These are phyloP conservation scores for Platerodrilus igneus DNA, from an alignment of 2,888 invertebrate genomes.

Conservation along the genomic window DNA sequence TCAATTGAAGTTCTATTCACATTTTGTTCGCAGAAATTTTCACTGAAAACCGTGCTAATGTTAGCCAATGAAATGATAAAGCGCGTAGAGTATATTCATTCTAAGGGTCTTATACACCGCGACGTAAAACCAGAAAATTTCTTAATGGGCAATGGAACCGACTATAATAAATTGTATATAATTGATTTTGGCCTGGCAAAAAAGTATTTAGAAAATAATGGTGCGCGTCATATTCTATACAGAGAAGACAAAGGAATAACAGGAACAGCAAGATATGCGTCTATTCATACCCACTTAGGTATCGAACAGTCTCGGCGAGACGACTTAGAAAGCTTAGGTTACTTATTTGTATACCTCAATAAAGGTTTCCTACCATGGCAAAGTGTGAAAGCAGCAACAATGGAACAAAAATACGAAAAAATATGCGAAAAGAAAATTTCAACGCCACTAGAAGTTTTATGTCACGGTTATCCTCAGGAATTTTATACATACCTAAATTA, in stretches of 20 bases:
- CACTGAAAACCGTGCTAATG: conserved; percentile 99
- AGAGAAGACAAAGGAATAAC: conserved; percentile 95
- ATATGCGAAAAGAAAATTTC: conserved; percentile 99
- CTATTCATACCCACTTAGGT: conserved; percentile 98
- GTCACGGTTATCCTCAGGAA: conserved; percentile 97
- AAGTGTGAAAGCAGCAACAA: conserved; percentile 93
- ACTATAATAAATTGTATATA: conserved; percentile 96
- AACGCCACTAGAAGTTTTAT: conserved; percentile 94
- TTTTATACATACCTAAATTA: conserved; percentile 99
- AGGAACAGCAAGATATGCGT: conserved; percentile 94
- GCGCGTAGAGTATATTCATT: conserved; percentile 95
- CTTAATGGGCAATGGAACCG: conserved; percentile 96
- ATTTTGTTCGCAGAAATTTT: conserved; percentile 97
- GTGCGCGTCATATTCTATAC: conserved; percentile 80
- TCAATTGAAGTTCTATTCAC: conserved; percentile 98
- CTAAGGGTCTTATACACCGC: conserved; percentile 98
- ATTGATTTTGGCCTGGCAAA: conserved; percentile 99
- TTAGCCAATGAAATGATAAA: conserved; percentile 92
- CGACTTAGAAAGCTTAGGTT: conserved; percentile 98
- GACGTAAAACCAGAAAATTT: conserved; percentile 98
- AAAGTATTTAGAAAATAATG: conserved; percentile 91
- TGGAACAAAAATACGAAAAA: conserved; percentile 98
- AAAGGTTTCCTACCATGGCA: conserved; percentile 94
- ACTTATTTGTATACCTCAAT: conserved; percentile 99
- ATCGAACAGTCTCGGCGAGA: conserved; percentile 98